Base-by-base conservation (phyloP, 2,113 vertebrate genomes). In the Felis chaus region DNA sequence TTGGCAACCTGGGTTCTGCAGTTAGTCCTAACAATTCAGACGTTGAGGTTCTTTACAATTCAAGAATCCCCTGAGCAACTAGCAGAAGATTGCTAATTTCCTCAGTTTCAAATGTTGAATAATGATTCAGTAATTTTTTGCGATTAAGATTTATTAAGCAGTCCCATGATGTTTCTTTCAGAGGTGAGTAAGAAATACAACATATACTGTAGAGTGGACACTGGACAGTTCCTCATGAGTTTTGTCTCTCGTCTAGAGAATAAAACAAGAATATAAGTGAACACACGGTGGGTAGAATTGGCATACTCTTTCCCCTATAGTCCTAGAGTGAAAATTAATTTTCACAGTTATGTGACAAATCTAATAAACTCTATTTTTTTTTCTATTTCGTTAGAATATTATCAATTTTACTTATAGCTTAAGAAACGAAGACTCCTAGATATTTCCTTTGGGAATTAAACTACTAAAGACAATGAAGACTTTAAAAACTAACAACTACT, bases 71-170 rank as follows among this genome's bases (percentile, higher is more conserved):
- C 8, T 65, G 71, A 85, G 21, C 29, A 91, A 29, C 39, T 81
- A n/a, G 29, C 14, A 82, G 4, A 79, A 91, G 86, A 83, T 69
- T 95, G 15, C 27, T 76, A n/a, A 85, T 95, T 95, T 94, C 55
- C 25, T 95, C 41, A 84, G 36, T 94, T 87, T 87, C 48, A 55
- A 80, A 95, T 73, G 15, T 87, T 89, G 48, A 53, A 66, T 87
- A 91, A 92, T 83, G 53, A 89, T 96, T 82, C 74, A 53, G 18
- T 94, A 61, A 95, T 95, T 80, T 94, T 94, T 65, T 91, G n/a
- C 41, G 86, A 36, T 95, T 85, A 95, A 96, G 55, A 86, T 94
- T 85, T 96, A 84, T 65, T 97, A 95, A 95, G 66, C 33, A 81
- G 7, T 93, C 69, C 53, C 61, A 29, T 61, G 33, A 53, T 57